Evolutionary conservation across 2,797 vertebrate genomes (phyloP), one percentile per base, ranked within the genome.

Genomic region (Tolypeutes matacus): DNA sequence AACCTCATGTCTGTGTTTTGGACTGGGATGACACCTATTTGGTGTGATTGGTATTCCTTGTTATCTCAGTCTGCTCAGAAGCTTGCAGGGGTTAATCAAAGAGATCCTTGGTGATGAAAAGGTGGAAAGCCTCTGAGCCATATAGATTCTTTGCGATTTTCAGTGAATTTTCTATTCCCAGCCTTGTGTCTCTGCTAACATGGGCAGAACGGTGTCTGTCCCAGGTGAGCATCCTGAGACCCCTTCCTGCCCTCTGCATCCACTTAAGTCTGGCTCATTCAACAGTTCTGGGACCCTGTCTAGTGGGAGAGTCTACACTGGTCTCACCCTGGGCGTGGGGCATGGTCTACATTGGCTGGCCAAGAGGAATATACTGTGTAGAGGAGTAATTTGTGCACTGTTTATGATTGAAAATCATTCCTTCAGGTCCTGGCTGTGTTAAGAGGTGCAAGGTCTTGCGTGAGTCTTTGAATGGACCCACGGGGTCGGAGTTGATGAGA

Each of bases 341-440:
- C 58, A 23, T 17, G 25, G 53, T 60, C 72, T 53, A 29, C 9
- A 12, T 49, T 7, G 60, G 23, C 67, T 60, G 65, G 21, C 56
- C 21, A 8, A 91, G 89, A 86, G 86, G 53, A 67, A n/a, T 29
- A 29, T 7, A 58, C 51, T 64, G 39, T 85, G 82, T 81, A 36
- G 46, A 51, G 77, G 87, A 96, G 56, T 60, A 89, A 49, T 34
- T n/a, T 39, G 17, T 80, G 11, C 27, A 4, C 31, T 17, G 1
- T 42, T 53, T 81, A 29, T 72, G 67, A 92, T 7, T n/a, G 85
- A 78, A 90, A 92, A 77, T 25, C n/a, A n/a, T 67, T 51, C 69
- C 46, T 96, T 78, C 17, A 21, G 46, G 87, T 95, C 31, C 89
- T 91, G 53, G 73, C 67, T 69, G 73, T 34, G 82, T 77, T 23